Evolutionary conservation across 30 jellyfish, hydroid and myxozoan species (phyloP).

Genomic region (Turritopsis dohrnii): DNA sequence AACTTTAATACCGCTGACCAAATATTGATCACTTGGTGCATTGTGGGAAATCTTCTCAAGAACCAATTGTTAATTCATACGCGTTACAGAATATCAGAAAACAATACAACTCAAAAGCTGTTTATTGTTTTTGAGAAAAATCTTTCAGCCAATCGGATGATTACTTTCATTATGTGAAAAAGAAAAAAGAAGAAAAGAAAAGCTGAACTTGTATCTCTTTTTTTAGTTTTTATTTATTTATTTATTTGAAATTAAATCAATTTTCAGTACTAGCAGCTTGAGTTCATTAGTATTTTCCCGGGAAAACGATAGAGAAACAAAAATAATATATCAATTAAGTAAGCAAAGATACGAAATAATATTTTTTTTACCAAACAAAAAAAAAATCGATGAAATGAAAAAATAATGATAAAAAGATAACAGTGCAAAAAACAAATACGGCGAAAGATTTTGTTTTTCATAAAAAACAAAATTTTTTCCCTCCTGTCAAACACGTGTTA

Average conservation of each 20-base stretch:
- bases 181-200: neutral
- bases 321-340: neutral
- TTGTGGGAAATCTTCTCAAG: slow-evolving; percentile 12
- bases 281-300: neutral
- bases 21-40: neutral
- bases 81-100: neutral
- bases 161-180: neutral
- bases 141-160: neutral
- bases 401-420: neutral
- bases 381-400: neutral
- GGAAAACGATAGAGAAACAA: neutral
- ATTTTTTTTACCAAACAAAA: too few species aligned
- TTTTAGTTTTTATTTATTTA: neutral
- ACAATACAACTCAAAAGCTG: neutral
- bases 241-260: neutral
- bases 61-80: neutral
- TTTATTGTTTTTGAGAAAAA: neutral
- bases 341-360: neutral
- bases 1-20: slow-evolving; percentile 32
- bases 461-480: neutral
- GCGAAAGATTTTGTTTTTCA: too few species aligned
- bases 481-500: neutral
- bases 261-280: neutral
- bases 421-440: neutral
- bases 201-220: neutral